Conservation (phyloP, 2,797 vertebrate genomes). For the Spheniscus humboldti region DNA sequence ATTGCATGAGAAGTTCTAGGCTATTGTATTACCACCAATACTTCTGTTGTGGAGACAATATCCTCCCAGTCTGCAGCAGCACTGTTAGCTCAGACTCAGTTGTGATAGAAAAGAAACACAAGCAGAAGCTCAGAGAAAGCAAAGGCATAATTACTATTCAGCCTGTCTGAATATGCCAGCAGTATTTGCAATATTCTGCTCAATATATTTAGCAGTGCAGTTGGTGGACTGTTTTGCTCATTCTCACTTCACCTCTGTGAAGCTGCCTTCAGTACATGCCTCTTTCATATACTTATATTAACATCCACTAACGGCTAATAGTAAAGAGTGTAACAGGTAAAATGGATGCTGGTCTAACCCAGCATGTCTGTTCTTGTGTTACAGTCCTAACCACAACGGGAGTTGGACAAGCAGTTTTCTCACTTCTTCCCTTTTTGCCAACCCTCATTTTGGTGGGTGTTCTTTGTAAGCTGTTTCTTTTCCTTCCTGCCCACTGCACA, state of each 20-base stretch:
- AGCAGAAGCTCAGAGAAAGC: not conserved
- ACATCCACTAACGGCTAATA: not conserved
- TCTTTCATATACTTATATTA: not conserved
- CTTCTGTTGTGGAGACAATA: not conserved
- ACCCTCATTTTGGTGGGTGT: not conserved
- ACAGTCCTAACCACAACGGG: not conserved
- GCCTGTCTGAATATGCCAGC: not conserved
- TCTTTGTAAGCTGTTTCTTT: not conserved
- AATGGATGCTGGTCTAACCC: not conserved
- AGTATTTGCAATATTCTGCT: not conserved
- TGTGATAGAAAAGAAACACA: not conserved
- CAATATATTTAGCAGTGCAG: not conserved
- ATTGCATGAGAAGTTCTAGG: not conserved
- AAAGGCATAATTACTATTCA: not conserved
- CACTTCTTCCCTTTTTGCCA: not conserved
- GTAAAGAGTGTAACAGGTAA: not conserved
- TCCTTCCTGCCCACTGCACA: not conserved
- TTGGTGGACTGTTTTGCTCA: not conserved
- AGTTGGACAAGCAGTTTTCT: not conserved
- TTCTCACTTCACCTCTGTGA: not conserved
- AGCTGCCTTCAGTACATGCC: not conserved
- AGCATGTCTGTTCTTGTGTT: not conserved
- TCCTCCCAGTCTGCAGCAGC: not conserved
- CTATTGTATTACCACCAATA: not conserved
- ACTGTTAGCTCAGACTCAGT: not conserved